Evolutionary conservation across 2,797 vertebrate genomes (phyloP).

Genomic region (Sebastes matsubarae): DNA sequence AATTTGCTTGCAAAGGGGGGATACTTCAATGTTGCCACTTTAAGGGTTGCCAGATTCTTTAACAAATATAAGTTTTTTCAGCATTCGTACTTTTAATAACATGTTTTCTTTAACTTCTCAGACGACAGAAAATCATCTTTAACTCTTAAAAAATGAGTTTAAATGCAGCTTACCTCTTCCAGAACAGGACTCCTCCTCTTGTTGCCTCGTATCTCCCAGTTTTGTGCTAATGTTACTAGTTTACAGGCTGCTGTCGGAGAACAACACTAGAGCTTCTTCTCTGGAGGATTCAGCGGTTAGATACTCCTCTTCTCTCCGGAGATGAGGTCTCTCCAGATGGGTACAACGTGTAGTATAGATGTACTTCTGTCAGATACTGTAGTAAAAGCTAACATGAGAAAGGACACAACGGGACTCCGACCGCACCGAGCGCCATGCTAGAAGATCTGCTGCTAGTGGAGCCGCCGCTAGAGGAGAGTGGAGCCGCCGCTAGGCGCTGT

Average conservation of each 20-base stretch:
- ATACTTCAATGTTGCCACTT: too few species aligned
- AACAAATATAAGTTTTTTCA: neutral
- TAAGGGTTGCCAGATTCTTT: neutral
- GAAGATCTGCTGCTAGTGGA: neutral
- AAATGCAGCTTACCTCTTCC: slow-evolving; percentile 67
- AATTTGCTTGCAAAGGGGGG: neutral
- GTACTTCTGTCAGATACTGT: neutral
- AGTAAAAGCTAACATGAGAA: slow-evolving; percentile 37
- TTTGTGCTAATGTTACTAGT: slow-evolving; percentile 65
- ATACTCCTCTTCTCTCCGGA: neutral
- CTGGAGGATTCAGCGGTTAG: neutral
- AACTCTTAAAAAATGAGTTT: neutral
- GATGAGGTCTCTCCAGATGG: neutral
- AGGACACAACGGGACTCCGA: slow-evolving; percentile 54
- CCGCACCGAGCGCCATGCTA: slow-evolving; percentile 77
- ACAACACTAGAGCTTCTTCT: slow-evolving; percentile 26
- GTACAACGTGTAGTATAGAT: neutral
- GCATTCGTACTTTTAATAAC: neutral
- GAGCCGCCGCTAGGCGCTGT: too few species aligned
- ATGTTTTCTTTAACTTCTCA: neutral
- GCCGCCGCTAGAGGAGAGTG: too few species aligned
- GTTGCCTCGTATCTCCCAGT: slow-evolving; percentile 53
- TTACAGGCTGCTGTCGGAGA: slow-evolving; percentile 46
- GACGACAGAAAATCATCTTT: too few species aligned
- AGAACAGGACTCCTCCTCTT: slow-evolving; percentile 69